A percentile compares a stretch with the other conserved stretches of the same genome.
These are phyloP conservation scores for Sepioteuthis lessoniana DNA, from an alignment of 2,888 invertebrate genomes.

Conservation along the genomic window DNA sequence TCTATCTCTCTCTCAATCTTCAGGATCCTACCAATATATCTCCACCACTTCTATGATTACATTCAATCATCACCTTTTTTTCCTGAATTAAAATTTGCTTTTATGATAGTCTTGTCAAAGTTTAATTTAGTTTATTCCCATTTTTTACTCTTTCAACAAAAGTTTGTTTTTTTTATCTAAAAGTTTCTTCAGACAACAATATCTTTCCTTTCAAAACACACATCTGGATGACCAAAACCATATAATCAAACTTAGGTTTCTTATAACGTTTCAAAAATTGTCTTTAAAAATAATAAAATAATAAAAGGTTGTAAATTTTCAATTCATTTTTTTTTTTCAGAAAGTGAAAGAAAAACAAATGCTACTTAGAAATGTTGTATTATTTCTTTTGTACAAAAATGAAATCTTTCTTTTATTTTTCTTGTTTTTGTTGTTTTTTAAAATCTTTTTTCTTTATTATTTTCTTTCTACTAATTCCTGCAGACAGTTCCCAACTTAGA, in stretches of 20 bases:
- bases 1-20: no score
- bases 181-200: neutral
- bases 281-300: neutral
- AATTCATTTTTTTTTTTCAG: neutral
- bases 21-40: neutral
- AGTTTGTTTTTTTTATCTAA: neutral
- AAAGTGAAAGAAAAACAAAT: neutral
- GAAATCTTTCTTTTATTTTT: neutral
- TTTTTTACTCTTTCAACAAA: no score
- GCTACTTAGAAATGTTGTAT: neutral
- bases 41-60: neutral
- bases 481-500: no score
- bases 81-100: neutral
- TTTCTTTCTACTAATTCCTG: no score
- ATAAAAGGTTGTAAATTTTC: neutral
- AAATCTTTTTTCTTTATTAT: no score
- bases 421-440: no score
- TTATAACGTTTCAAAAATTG: neutral
- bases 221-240: neutral
- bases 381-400: neutral
- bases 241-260: neutral
- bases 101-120: no score
- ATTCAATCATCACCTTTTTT: neutral
- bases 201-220: neutral
- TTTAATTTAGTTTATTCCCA: no score